Evolutionary conservation across 2,113 vertebrate genomes (phyloP), one percentile per base, ranked within the genome.

Genomic region (Archilochus colubris): DNA sequence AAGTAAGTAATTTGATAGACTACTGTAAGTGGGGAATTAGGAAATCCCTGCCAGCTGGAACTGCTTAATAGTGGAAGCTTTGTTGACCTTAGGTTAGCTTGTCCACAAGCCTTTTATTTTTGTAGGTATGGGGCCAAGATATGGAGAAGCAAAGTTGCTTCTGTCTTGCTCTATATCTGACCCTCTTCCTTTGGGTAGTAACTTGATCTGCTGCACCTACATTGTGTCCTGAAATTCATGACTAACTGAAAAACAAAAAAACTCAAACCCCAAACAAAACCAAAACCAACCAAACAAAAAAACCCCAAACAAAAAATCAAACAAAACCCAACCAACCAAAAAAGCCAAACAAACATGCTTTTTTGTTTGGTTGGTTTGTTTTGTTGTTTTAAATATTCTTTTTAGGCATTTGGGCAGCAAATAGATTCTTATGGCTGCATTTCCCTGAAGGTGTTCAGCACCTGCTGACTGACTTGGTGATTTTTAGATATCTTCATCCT

Each of bases 21-120:
- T 88, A 5, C 63, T 87, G 18, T 83, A 74, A 85, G 27, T 64
- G 27, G 82, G 85, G 89, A 91, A 84, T 75, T 83, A 25, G 73
- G 85, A 91, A 94, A 89, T 89, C 82, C 61, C 70, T 66, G 62
- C 69, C 81, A 94, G 82, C 89, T 93, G 85, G 51, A 91, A 73
- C 24, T 54, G 75, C 50, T 93, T 95, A 94, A 83, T 58, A 83
- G 57, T 75, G 53, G 85, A 94, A 95, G 88, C 58, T 86, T 78
- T 90, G 76, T 61, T 96, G 89, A 86, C 91, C 88, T 77, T 55
- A 73, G 68, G 91, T 95, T 81, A 91, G 79, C 48, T 86, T 86
- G 78, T 89, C 93, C 91, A 85, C 78, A 88, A 95, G 73, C 46
- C 54, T 8, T 75, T 94, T 91, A 54, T 93, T 93, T 92, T 83